Percentiles rank a stretch among this genome's conserved stretches.
Conservation (phyloP, 2,113 vertebrate genomes). For the Carassius auratus region DNA sequence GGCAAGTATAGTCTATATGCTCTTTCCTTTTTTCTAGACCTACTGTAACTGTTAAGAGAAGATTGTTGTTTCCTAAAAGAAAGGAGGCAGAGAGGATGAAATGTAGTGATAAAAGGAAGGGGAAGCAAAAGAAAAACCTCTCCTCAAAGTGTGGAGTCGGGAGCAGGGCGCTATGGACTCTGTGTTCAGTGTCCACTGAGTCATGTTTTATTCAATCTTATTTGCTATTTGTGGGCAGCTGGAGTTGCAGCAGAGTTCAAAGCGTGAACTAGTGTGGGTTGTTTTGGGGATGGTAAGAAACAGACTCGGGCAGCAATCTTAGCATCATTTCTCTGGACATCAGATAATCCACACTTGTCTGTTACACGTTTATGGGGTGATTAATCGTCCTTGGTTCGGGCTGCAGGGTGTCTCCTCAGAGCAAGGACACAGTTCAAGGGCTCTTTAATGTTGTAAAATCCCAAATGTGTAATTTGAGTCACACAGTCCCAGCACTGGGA, state of each 20-base stretch:
- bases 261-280: constrained; percentile 1
- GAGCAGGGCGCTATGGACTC: neutral
- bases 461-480: constrained; percentile 7
- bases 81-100: neutral
- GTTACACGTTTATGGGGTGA: neutral
- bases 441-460: constrained; percentile 8
- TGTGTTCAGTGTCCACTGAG: neutral
- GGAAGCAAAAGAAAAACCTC: neutral
- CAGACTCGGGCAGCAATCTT: neutral
- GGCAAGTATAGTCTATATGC: constrained; percentile 2
- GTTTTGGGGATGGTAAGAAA: neutral
- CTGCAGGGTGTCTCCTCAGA: constrained; percentile 12
- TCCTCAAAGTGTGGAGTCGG: constrained; percentile 3
- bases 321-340: constrained; percentile 15
- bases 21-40: neutral
- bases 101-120: neutral
- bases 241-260: constrained; percentile 18
- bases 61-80: neutral
- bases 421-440: constrained; percentile 32
- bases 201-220: neutral
- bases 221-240: neutral
- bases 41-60: neutral
- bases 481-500: neutral
- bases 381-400: constrained; percentile 10
- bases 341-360: constrained; percentile 13